Percentiles rank a stretch among this genome's conserved stretches.
phyloP scores from a whole-genome alignment of 1,140 invertebrate species.

The Branchinecta lynchi region DNA sequence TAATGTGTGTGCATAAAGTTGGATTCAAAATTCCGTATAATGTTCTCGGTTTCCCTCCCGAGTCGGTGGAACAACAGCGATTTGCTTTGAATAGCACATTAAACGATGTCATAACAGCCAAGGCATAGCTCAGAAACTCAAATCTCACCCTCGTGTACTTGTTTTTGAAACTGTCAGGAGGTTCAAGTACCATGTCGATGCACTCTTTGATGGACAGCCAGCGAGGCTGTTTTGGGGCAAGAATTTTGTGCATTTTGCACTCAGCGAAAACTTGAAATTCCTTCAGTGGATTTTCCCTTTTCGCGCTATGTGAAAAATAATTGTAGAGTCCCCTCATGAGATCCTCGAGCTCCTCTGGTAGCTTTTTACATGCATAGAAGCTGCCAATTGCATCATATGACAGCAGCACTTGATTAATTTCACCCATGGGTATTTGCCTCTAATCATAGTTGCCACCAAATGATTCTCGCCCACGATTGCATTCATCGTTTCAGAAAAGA shows the following conservation, averaged over 20 bases:
- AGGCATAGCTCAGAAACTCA: background rate
- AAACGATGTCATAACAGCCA: background rate
- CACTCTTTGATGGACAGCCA: background rate
- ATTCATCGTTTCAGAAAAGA: too few species aligned
- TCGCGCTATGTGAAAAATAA: background rate
- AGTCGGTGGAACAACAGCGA: background rate
- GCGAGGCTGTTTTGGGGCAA: background rate
- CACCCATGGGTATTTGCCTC: background rate
- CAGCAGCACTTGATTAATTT: background rate
- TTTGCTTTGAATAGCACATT: slow-evolving; percentile 1
- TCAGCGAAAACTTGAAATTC: slow-evolving; percentile 1
- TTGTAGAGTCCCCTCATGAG: too few species aligned
- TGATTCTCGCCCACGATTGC: background rate
- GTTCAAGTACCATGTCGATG: background rate
- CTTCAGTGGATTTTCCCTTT: background rate
- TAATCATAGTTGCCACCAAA: background rate
- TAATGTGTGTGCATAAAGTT: slow-evolving; percentile 1
- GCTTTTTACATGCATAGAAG: background rate
- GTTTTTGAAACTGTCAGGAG: slow-evolving; percentile 5
- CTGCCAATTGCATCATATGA: background rate
- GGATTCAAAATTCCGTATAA: background rate
- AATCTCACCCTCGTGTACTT: background rate
- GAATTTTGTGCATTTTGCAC: slow-evolving; percentile 6
- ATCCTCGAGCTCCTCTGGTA: background rate
- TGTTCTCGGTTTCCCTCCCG: too few species aligned